phyloP scores from a whole-genome alignment of 2,797 vertebrate species.

The Enteromius trimaculatus region DNA sequence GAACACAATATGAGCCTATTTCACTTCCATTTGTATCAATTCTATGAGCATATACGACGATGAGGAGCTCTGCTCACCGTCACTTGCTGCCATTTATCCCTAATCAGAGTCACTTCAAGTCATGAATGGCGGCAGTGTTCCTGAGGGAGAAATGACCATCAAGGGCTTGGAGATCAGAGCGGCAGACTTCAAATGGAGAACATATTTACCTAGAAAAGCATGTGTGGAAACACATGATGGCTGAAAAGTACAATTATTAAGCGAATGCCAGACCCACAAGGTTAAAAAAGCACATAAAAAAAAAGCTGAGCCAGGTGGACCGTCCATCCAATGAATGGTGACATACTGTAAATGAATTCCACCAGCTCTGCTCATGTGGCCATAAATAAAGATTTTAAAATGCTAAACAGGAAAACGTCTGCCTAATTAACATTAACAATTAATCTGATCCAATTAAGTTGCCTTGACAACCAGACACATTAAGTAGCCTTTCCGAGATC shows the following conservation, averaged over 20 bases:
- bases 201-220: neutral
- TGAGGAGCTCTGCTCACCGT: constrained; percentile 48
- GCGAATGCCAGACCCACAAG: neutral
- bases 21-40: constrained; percentile 60
- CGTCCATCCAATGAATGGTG: neutral
- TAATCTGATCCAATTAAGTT: constrained; percentile 70
- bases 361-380: neutral
- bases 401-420: constrained; percentile 60
- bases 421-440: constrained; percentile 62
- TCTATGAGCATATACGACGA: constrained; percentile 42
- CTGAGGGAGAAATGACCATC: constrained; percentile 48
- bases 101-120: constrained; percentile 56
- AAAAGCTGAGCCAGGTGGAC: neutral
- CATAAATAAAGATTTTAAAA: constrained; percentile 10
- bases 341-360: neutral
- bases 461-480: constrained; percentile 57
- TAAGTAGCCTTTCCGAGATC: constrained; percentile 59
- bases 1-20: constrained; percentile 56
- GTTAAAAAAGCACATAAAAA: neutral
- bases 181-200: constrained; percentile 7
- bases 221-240: constrained; percentile 1
- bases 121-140: constrained; percentile 35
- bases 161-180: constrained; percentile 37
- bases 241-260: constrained; percentile 10
- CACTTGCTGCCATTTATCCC: constrained; percentile 56